Conservation (phyloP, 2,797 vertebrate genomes). For the Sebastes iracundus region DNA sequence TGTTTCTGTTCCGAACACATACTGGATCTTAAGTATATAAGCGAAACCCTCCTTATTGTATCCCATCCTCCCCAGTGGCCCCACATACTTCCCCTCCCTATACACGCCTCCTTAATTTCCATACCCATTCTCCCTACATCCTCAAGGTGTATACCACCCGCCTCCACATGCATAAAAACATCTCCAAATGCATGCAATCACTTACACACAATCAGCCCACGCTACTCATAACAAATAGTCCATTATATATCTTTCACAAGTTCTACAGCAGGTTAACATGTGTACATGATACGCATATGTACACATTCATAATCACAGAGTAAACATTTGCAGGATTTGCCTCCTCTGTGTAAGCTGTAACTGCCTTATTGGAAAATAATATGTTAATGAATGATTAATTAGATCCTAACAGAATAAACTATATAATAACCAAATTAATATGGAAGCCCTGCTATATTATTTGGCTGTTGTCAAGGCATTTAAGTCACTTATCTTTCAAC, state of each 20-base stretch:
- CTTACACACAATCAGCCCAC: neutral
- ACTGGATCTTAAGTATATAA: neutral
- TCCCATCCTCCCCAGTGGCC: neutral
- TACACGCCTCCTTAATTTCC: neutral
- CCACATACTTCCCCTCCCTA: neutral
- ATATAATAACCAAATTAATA: neutral
- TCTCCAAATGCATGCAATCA: neutral
- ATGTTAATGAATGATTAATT: slow-evolving; percentile 25
- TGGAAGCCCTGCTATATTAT: neutral
- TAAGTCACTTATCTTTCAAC: neutral
- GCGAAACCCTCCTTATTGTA: neutral
- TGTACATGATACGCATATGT: neutral
- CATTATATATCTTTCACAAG: neutral
- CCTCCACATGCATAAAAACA: neutral
- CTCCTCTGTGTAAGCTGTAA: neutral
- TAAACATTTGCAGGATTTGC: slow-evolving; percentile 24
- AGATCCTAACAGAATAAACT: slow-evolving; percentile 1
- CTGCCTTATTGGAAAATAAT: slow-evolving; percentile 1
- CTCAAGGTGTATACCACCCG: neutral
- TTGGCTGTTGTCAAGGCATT: neutral
- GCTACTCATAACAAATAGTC: neutral
- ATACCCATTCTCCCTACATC: neutral
- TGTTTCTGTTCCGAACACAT: neutral
- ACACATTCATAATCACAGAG: slow-evolving; percentile 7
- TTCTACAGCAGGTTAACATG: neutral